Base-by-base conservation (phyloP, 2,888 invertebrate species). In the Epiblema foenella region DNA sequence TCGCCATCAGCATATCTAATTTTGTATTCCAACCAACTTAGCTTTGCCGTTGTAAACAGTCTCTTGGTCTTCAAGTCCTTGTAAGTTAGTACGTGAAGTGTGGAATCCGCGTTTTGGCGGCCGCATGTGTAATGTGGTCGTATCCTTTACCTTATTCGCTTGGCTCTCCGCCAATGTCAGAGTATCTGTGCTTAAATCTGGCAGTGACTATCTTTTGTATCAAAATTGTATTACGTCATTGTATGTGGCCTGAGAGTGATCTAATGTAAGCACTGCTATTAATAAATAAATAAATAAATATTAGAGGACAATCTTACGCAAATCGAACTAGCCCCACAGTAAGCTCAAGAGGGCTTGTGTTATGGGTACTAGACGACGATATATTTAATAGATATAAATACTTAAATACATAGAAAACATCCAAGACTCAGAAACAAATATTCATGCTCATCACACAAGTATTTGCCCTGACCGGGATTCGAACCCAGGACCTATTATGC, bases 121-220 rank as follows among this genome's bases (percentile, higher is more conserved):
- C 58, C 12, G 58, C 58, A 67, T n/a, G 12, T 46, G 37, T 58
- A 58, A 51, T n/a, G 11, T 58, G 33, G 57, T 56, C 24, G 66
- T 49, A 58, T 67, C 49, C 66, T 33, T 66, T 58, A 58, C 57
- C 64, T 51, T 69, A 69, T 69, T 64, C 58, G 64, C 58, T 64
- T 69, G 69, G 69, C 58, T 15, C 33, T 5, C 11, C 17, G 64
- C 64, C 69, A 69, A 69, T 64, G 58, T 37, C 60, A 57, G 56
- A 33, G 51, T 58, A 58, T 58, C 59, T 58, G 5, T 56, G 18
- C 60, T 20, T 59, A 56, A 56, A 57, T 63, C 63, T 63, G 69
- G 63, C 57, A 63, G 60, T 63, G 68, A 46, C 58, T 39, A 58
- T 58, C 58, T 58, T 7, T 52, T n/a, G 37, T 37, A 37, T 39